Evolutionary conservation across 2,113 vertebrate species (phyloP), one percentile per base, ranked within the genome.

Genomic region (Hemicordylus capensis): DNA sequence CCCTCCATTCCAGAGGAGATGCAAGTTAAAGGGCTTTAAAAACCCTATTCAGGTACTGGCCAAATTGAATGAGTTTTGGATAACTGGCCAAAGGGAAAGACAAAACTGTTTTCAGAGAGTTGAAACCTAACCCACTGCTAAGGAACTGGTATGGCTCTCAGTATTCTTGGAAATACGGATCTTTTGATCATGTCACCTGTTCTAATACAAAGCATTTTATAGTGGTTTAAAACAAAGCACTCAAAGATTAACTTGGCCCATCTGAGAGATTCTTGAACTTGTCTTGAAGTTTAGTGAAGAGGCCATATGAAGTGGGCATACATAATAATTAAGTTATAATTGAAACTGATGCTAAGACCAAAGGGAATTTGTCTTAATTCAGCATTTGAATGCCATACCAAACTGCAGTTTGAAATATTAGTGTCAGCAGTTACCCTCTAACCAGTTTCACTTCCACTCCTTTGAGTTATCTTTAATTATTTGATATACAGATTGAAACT

Each of bases 361-460:
- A 87, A 69, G 28, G 37, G 88, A 85, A 1, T 4, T 64, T 26
- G 69, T 7, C 61, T 89, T 77, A 58, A 69, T 89, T 87, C 15
- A 20, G 20, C 9, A 86, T 93, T 86, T 84, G 17, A 80, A 84
- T 70, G 76, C 9, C 8, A 12, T 74, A 54, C 34, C 11, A 84
- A 92, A 58, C 34, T n/a, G 3, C 42, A 61, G 79, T 51, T 46
- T 92, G 14, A 81, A 75, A 81, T n/a, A 1, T 63, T 85, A 9
- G 0, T 72, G 3, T 6, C 74, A 89, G 66, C 42, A 92, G 31
- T 20, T 76, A 86, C 24, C 0, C 0, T 90, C 39, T 70, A 80
- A 80, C 19, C 8, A 83, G 5, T 77, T 59, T 31, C 80, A 87
- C 44, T 48, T 79, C 12, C 12, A 80, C 87, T 37, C 12, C 76